Evolutionary conservation across 2,888 invertebrate species (phyloP).

Genomic region (Acrobasis repandana): DNA sequence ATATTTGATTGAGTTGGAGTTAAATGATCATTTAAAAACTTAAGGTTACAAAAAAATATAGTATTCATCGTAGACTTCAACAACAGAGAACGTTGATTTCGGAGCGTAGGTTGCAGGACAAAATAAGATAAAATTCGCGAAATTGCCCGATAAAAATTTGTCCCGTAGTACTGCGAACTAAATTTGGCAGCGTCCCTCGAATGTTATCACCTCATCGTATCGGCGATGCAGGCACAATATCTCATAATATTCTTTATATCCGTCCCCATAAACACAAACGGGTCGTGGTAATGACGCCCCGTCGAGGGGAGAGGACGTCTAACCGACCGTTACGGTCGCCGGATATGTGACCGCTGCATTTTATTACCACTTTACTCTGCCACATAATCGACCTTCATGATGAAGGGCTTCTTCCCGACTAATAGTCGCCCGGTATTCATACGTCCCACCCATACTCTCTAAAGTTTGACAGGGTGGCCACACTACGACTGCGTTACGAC

Average conservation of each 20-base stretch:
- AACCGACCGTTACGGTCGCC: constrained; percentile 77
- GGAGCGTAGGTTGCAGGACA: background rate
- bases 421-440: constrained; percentile 62
- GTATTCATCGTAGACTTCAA: too few species aligned
- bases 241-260: constrained; percentile 81
- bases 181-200: constrained; percentile 60
- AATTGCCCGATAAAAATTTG: constrained; percentile 60
- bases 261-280: constrained; percentile 80
- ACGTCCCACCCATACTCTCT: constrained; percentile 6
- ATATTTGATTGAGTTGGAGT: background rate
- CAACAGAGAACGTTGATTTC: too few species aligned
- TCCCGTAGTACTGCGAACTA: constrained; percentile 49
- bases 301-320: constrained; percentile 70
- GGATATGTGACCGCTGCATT: constrained; percentile 83
- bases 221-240: constrained; percentile 73
- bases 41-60: background rate
- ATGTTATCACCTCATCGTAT: constrained; percentile 78
- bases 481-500: too few species aligned
- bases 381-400: constrained; percentile 81
- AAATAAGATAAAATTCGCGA: constrained; percentile 20
- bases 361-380: constrained; percentile 82
- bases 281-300: constrained; percentile 76
- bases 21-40: too few species aligned
- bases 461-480: background rate
- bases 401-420: constrained; percentile 73